Percentiles rank a stretch among this genome's conserved stretches.
Conservation (phyloP, 2,113 vertebrate species). For the Rallus limicola region DNA sequence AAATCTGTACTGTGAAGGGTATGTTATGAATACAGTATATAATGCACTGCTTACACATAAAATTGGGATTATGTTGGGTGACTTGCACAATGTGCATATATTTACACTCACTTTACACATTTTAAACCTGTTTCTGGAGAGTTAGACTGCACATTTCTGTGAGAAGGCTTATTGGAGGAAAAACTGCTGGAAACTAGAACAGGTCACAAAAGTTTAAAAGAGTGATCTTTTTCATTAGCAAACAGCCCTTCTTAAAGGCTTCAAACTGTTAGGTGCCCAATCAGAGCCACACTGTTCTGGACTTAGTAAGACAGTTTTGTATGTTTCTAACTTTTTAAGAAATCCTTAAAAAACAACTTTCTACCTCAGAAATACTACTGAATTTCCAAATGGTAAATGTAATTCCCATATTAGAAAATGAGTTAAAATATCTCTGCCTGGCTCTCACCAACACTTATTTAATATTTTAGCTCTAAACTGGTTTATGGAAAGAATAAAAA, state of each 20-base stretch:
- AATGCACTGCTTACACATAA: slow-evolving; percentile 58
- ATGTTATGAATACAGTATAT: slow-evolving; percentile 70
- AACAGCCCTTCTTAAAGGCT: neutral
- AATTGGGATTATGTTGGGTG: slow-evolving; percentile 8
- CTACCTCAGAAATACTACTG: neutral
- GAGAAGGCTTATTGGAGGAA: neutral
- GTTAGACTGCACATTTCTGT: neutral
- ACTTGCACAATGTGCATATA: neutral
- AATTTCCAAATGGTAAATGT: neutral
- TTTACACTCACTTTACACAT: neutral
- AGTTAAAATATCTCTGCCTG: neutral
- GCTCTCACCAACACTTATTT: neutral
- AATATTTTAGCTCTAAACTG: neutral
- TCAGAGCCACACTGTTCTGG: neutral
- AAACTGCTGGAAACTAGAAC: neutral
- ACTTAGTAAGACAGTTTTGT: neutral
- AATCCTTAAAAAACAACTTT: neutral
- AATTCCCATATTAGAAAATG: neutral
- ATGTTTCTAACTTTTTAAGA: neutral
- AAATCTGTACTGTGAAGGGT: slow-evolving; percentile 84
- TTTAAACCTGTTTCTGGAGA: neutral
- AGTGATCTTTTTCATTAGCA: neutral
- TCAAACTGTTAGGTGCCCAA: neutral
- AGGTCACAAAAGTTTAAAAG: neutral
- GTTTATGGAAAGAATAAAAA: neutral